Conservation (phyloP, 2,888 invertebrate species). For the Lordiphosa fenestrarum region DNA sequence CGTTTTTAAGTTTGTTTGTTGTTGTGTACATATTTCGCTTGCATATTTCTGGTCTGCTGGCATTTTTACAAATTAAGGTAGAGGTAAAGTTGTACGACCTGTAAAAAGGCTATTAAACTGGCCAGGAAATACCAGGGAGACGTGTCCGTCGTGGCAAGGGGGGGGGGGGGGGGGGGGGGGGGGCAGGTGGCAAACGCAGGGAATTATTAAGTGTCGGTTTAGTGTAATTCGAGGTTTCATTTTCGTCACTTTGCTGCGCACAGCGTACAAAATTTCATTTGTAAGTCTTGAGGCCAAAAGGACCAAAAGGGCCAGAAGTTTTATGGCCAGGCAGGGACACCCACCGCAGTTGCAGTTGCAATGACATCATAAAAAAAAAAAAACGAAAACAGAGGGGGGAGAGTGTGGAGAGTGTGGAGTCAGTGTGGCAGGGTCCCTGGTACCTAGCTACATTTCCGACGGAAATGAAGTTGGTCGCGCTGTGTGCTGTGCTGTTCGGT, state of each 20-base stretch:
- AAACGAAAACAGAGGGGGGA: background rate
- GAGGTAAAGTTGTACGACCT: constrained; percentile 67
- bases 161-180: too few species aligned
- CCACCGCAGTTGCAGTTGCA: constrained; percentile 41
- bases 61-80: constrained; percentile 31
- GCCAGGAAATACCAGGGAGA: constrained; percentile 22
- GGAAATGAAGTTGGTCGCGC: constrained; percentile 44
- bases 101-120: constrained; percentile 73
- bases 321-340: constrained; percentile 11
- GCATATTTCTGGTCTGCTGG: constrained; percentile 34
- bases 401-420: background rate
- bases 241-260: constrained; percentile 67
- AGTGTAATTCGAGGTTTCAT: constrained; percentile 74
- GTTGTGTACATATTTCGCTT: constrained; percentile 7
- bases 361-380: constrained; percentile 65
- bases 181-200: constrained; percentile 19
- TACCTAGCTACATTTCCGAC: constrained; percentile 54
- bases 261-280: constrained; percentile 24
- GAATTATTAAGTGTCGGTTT: constrained; percentile 75
- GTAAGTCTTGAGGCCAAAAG: background rate
- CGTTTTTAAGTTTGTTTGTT: background rate
- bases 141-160: background rate
- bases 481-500: background rate
- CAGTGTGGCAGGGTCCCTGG: constrained; percentile 9
- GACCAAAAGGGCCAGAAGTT: background rate